phyloP scores from a whole-genome alignment of 37 sponge, comb jelly and placozoan species.

The Eunapius fragilis region DNA sequence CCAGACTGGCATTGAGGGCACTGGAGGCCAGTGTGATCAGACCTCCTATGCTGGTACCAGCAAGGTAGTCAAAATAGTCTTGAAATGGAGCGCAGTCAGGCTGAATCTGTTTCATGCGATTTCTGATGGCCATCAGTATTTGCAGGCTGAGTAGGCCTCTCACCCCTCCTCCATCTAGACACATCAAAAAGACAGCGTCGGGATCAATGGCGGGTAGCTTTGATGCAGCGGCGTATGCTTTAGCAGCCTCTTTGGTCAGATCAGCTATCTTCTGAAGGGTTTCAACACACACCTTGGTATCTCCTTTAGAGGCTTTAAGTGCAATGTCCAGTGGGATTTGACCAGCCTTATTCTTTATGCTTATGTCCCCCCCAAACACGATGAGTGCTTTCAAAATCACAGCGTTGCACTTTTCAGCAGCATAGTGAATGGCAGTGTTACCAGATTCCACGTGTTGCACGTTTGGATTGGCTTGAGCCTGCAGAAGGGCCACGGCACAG shows the following conservation, averaged over 20 bases:
- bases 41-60: conserved; percentile 73
- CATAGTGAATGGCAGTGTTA: conserved; percentile 46
- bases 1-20: neutral
- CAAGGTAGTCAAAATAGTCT: conserved; percentile 54
- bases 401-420: conserved; percentile 24
- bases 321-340: conserved; percentile 36
- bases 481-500: conserved; percentile 16
- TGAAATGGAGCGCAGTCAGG: conserved; percentile 25
- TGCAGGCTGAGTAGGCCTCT: conserved; percentile 26
- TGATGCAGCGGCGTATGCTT: neutral
- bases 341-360: conserved; percentile 12
- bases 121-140: conserved; percentile 29
- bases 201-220: no score
- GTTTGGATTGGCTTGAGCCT: conserved; percentile 28
- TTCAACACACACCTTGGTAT: neutral
- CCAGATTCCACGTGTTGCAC: conserved; percentile 5
- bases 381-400: conserved; percentile 28
- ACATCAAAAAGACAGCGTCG: conserved; percentile 20
- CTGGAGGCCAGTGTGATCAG: conserved; percentile 23
- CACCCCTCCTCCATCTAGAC: conserved; percentile 67
- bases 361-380: conserved; percentile 42
- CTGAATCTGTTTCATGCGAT: conserved; percentile 25
- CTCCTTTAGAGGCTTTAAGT: neutral
- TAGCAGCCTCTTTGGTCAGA: neutral
- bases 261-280: neutral